These are phyloP conservation scores for Trichomycterus rosablanca DNA, from an alignment of 2,113 vertebrate species.

Conservation along the genomic window DNA sequence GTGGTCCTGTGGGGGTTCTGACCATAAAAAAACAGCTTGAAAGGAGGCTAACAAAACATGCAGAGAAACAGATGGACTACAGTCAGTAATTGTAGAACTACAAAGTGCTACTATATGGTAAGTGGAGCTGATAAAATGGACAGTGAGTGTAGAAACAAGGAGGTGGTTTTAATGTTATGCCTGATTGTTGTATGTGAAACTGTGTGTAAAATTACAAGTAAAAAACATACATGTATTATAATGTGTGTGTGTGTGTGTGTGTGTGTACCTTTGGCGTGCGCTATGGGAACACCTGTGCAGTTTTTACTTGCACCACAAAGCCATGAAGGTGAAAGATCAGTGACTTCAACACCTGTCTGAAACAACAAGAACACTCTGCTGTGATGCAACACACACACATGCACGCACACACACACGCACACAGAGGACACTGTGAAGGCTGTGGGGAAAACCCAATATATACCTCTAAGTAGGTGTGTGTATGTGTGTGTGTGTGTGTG, in stretches of 20 bases:
- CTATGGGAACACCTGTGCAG: conserved; percentile 36
- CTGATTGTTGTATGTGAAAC: too few species aligned
- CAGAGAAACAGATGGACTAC: too few species aligned
- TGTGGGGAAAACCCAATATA: conserved; percentile 35
- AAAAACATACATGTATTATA: too few species aligned
- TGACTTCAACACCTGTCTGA: conserved; percentile 40
- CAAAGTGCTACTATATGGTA: too few species aligned
- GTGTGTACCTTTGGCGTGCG: conserved; percentile 1
- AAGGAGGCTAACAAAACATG: too few species aligned
- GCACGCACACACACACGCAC: conserved; percentile 14
- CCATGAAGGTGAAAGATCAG: conserved; percentile 47
- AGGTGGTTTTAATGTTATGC: too few species aligned
- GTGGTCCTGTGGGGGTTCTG: too few species aligned
- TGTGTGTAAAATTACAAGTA: too few species aligned
- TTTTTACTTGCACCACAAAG: conserved; percentile 27
- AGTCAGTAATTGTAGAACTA: too few species aligned
- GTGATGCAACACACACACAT: conserved; percentile 21
- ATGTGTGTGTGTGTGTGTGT: conserved; percentile 20
- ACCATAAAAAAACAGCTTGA: too few species aligned
- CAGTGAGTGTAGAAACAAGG: too few species aligned
- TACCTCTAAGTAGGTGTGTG: conserved; percentile 24
- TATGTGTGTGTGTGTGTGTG: conserved; percentile 42
- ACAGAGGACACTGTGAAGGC: conserved; percentile 18
- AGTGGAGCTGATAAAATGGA: too few species aligned
- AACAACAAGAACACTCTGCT: conserved; percentile 29